These are phyloP conservation scores for Enteromius radiatus DNA, from an alignment of 2,797 vertebrate species.

Conservation along the genomic window DNA sequence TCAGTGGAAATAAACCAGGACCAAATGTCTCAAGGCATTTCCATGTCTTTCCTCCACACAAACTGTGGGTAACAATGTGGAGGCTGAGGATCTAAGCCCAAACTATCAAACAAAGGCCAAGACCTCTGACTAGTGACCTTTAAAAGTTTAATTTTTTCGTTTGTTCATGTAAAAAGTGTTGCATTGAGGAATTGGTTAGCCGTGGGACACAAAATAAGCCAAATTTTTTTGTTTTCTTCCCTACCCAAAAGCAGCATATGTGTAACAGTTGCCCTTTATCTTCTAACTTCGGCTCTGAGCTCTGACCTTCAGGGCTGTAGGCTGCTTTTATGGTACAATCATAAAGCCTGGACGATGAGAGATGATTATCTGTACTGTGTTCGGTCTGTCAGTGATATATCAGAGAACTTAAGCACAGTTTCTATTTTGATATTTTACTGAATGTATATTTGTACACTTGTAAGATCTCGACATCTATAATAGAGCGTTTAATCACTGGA, in stretches of 20 bases:
- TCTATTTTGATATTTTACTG: conserved; percentile 60
- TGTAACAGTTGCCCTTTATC: conserved; percentile 58
- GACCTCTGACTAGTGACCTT: conserved; percentile 76
- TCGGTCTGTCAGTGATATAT: conserved; percentile 60
- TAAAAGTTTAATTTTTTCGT: conserved; percentile 57
- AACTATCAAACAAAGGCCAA: conserved; percentile 64
- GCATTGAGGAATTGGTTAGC: conserved; percentile 65
- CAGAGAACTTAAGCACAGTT: conserved; percentile 60
- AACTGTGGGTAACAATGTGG: conserved; percentile 57
- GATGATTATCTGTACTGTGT: conserved; percentile 62
- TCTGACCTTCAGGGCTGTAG: conserved; percentile 60
- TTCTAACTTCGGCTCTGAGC: conserved; percentile 58
- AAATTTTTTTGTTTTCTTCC: conserved; percentile 58
- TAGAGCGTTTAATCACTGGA: conserved; percentile 61
- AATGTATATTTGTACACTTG: conserved; percentile 62
- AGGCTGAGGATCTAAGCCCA: conserved; percentile 61
- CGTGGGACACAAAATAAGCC: conserved; percentile 52
- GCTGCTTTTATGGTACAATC: conserved; percentile 76
- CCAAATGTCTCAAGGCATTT: conserved; percentile 61
- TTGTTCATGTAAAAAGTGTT: conserved; percentile 54
- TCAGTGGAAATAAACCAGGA: conserved; percentile 57
- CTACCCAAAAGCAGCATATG: conserved; percentile 55
- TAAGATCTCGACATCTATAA: conserved; percentile 60
- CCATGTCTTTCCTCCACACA: conserved; percentile 71
- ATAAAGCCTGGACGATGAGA: conserved; percentile 60